A percentile compares a stretch with the other conserved stretches of the same genome.
phyloP scores from a whole-genome alignment of 2,113 vertebrate genomes.

The Oxygymnocypris stewartii region DNA sequence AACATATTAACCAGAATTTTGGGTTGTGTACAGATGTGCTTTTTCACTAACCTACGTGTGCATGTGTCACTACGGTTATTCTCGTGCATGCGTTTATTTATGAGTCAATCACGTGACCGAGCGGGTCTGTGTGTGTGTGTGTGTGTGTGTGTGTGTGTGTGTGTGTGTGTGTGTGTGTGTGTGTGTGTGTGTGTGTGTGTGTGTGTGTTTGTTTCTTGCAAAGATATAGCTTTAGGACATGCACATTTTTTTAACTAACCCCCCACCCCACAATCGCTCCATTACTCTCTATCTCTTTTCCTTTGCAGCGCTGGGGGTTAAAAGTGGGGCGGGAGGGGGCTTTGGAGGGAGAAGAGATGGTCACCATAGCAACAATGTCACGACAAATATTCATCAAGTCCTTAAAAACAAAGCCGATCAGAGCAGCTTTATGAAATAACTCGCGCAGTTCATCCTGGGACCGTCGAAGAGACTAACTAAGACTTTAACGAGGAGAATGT shows the following conservation, averaged over 20 bases:
- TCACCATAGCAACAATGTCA: constrained; percentile 78
- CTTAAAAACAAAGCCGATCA: constrained; percentile 76
- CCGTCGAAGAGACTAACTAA: not conserved
- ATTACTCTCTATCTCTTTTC: not conserved
- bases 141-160: too few species aligned
- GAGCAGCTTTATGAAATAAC: constrained; percentile 67
- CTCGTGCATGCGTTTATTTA: constrained; percentile 39
- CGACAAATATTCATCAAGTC: constrained; percentile 77
- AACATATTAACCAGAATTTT: not conserved
- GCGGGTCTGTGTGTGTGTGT: not conserved
- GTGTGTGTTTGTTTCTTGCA: constrained; percentile 59
- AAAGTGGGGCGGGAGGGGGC: constrained; percentile 52
- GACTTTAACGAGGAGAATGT: not conserved
- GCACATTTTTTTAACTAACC: constrained; percentile 72
- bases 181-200: too few species aligned
- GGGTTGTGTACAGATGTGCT: not conserved
- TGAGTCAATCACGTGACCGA: constrained; percentile 47
- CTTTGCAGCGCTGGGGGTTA: constrained; percentile 68
- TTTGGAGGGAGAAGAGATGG: constrained; percentile 65
- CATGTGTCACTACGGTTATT: not conserved
- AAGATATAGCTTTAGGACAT: constrained; percentile 77
- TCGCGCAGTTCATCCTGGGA: not conserved
- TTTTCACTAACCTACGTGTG: too few species aligned
- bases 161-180: too few species aligned
- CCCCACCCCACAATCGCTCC: constrained; percentile 4